Percentiles rank a stretch among this genome's conserved stretches.
These are phyloP conservation scores for Bhutanitis thaidina DNA, from an alignment of 2,888 invertebrate species.

Conservation along the genomic window DNA sequence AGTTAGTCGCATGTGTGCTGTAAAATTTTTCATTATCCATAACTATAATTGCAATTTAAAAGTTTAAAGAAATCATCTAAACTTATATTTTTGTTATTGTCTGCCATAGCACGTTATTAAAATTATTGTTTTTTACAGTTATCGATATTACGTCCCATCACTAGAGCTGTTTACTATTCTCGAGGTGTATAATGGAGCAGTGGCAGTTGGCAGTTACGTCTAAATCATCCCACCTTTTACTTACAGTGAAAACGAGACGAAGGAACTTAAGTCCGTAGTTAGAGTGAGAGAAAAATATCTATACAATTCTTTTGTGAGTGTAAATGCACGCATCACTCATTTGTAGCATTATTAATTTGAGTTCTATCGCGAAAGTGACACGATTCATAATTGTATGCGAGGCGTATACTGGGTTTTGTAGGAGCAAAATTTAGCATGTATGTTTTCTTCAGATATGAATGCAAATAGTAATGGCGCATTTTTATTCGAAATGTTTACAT, in stretches of 20 bases:
- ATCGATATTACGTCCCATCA: constrained; percentile 23
- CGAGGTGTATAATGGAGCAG: constrained; percentile 73
- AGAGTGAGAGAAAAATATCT: constrained; percentile 45
- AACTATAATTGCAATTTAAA: too few relatives aligned
- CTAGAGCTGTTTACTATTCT: constrained; percentile 60
- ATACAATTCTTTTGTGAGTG: constrained; percentile 60
- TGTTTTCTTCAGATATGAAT: constrained; percentile 80
- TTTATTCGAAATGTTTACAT: constrained; percentile 77
- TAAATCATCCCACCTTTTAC: constrained; percentile 77
- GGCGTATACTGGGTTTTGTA: constrained; percentile 38
- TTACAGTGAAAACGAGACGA: constrained; percentile 51
- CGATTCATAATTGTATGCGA: constrained; percentile 28
- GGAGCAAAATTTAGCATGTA: constrained; percentile 73
- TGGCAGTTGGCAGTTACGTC: constrained; percentile 78
- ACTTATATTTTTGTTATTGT: too few relatives aligned
- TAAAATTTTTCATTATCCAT: too few relatives aligned
- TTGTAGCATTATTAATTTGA: background rate
- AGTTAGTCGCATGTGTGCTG: too few relatives aligned
- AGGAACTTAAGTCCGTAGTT: constrained; percentile 3
- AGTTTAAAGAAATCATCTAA: too few relatives aligned
- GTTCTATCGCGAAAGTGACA: constrained; percentile 20
- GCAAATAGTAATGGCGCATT: constrained; percentile 79
- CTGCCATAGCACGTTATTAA: too few relatives aligned
- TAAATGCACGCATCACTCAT: constrained; percentile 44
- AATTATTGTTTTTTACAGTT: background rate